Percentiles rank a stretch among this genome's conserved stretches.
Evolutionary conservation across 2,113 vertebrate species (phyloP).

Genomic region (Hippocampus comes): DNA sequence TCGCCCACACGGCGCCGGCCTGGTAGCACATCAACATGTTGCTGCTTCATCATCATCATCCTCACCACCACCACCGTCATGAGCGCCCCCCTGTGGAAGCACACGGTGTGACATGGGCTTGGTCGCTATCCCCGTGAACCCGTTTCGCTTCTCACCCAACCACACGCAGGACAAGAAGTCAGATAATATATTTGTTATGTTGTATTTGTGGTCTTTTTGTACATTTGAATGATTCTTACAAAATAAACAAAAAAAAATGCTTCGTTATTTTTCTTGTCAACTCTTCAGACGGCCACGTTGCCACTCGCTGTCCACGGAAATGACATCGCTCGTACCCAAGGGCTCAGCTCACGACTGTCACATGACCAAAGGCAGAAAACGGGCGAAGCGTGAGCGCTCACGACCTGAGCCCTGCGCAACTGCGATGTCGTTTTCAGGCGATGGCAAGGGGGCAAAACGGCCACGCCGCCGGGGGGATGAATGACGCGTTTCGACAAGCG

Average conservation of each 20-base stretch:
- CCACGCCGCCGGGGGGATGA: no score
- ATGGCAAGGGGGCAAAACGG: no score
- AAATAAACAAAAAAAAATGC: background rate
- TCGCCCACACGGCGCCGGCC: slow-evolving; percentile 94
- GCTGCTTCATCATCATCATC: background rate
- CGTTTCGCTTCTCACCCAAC: slow-evolving; percentile 17
- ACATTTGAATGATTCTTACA: slow-evolving; percentile 65
- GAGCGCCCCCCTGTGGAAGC: background rate
- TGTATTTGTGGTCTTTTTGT: slow-evolving; percentile 69
- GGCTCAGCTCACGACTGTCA: no score
- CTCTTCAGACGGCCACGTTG: background rate
- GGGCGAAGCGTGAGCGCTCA: no score
- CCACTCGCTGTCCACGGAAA: no score
- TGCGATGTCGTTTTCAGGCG: no score
- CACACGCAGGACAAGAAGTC: slow-evolving; percentile 29
- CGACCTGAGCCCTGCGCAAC: no score
- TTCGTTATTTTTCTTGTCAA: background rate
- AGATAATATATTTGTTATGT: slow-evolving; percentile 68
- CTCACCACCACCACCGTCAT: background rate
- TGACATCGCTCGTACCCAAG: no score
- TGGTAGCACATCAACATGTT: slow-evolving; percentile 75
- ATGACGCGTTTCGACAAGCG: no score
- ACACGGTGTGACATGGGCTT: background rate
- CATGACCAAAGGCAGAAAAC: no score
- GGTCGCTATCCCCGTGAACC: slow-evolving; percentile 53